Evolutionary conservation across 2,113 vertebrate genomes (phyloP).

Genomic region (Xyliphius kryptos): DNA sequence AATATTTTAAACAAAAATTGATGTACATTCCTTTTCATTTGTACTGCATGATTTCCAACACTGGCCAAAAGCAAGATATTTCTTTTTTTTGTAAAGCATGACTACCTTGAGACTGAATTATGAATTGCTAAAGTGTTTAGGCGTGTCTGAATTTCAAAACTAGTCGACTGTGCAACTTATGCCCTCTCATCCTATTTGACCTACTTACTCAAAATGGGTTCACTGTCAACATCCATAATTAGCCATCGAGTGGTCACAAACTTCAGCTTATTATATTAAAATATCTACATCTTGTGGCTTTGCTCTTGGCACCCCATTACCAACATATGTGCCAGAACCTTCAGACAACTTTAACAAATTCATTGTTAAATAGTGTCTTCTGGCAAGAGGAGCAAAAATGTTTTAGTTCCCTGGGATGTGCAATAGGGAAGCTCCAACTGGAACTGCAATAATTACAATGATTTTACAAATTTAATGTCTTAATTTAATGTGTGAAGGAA

Average conservation of each 20-base stretch:
- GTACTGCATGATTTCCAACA: too few relatives aligned
- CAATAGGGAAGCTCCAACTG: conserved; percentile 36
- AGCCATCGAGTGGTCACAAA: conserved; percentile 33
- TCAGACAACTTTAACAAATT: conserved; percentile 13
- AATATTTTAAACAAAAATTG: too few relatives aligned
- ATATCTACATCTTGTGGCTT: neutral
- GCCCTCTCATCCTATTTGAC: conserved; percentile 42
- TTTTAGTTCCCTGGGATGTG: conserved; percentile 27
- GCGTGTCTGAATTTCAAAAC: conserved; percentile 44
- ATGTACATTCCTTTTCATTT: too few relatives aligned
- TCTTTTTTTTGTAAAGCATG: conserved; percentile 23
- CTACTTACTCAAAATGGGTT: conserved; percentile 53
- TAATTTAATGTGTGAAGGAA: conserved; percentile 35
- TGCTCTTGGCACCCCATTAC: conserved; percentile 2
- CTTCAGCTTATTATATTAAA: neutral
- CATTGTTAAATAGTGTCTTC: conserved; percentile 29
- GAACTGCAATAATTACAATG: conserved; percentile 41
- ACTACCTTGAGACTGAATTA: conserved; percentile 36
- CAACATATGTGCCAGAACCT: conserved; percentile 3
- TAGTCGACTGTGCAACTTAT: conserved; percentile 39
- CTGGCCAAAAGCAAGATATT: too few relatives aligned
- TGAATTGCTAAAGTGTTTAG: conserved; percentile 39
- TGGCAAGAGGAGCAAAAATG: conserved; percentile 34
- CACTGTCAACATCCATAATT: conserved; percentile 43
- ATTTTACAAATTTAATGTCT: conserved; percentile 36